Percentiles rank a stretch among this genome's conserved stretches.
phyloP scores from a whole-genome alignment of 2,113 vertebrate species.

The Sceloporus tristichus region DNA sequence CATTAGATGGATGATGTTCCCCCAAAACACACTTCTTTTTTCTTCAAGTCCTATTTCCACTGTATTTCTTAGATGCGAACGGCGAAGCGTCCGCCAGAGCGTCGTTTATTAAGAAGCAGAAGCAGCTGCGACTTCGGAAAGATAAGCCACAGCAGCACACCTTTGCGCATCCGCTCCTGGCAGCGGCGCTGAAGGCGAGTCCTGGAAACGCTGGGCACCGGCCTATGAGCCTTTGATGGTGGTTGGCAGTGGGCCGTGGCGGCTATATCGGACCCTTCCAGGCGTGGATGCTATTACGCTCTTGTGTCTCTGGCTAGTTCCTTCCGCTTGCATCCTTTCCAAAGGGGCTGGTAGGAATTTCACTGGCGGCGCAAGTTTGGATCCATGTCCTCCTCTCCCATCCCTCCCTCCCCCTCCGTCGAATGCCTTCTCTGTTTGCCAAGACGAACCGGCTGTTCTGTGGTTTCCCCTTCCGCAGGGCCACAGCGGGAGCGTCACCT shows the following conservation, averaged over 20 bases:
- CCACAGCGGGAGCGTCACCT: conserved; percentile 88
- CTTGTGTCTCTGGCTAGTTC: background rate
- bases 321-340: too few relatives aligned
- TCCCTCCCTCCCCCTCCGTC: background rate
- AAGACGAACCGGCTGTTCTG: background rate
- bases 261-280: too few relatives aligned
- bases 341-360: background rate
- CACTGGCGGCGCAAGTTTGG: too few relatives aligned
- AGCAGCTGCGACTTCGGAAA: conserved; percentile 79
- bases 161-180: conserved; percentile 88
- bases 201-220: too few relatives aligned
- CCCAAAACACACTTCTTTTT: too few relatives aligned
- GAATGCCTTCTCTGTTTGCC: too few relatives aligned
- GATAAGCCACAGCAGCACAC: conserved; percentile 86
- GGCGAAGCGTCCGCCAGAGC: conserved; percentile 56
- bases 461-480: conserved; percentile 71
- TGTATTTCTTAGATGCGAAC: conserved; percentile 55
- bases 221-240: too few relatives aligned
- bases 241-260: background rate
- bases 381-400: background rate
- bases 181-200: conserved; percentile 88
- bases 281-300: background rate
- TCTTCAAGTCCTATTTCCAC: background rate
- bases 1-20: too few relatives aligned
- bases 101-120: conserved; percentile 78